A percentile compares a stretch with the other conserved stretches of the same genome.
Conservation (phyloP, 2,797 vertebrate species). For the Capromys pilorides region DNA sequence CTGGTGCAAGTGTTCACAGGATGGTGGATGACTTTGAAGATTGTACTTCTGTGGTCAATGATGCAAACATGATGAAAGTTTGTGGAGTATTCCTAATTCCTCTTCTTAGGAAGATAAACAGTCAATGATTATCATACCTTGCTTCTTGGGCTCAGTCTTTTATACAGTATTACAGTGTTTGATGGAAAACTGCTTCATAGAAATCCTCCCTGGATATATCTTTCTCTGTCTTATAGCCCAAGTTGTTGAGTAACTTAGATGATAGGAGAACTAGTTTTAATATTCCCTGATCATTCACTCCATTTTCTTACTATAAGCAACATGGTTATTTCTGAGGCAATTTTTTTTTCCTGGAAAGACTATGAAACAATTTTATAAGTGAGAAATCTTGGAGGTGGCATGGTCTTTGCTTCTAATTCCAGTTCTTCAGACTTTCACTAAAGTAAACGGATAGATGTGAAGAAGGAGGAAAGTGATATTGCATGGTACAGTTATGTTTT, state of each 20-base stretch:
- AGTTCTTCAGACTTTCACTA: neutral
- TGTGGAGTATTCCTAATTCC: slow-evolving; percentile 16
- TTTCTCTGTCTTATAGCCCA: neutral
- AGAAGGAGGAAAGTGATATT: neutral
- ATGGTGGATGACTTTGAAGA: neutral
- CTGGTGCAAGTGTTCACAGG: neutral
- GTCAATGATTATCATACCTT: neutral
- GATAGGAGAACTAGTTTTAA: neutral
- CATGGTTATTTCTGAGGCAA: neutral
- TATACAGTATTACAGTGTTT: neutral
- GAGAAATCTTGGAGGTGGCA: neutral
- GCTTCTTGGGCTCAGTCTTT: neutral
- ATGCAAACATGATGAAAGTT: neutral
- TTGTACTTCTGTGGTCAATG: neutral
- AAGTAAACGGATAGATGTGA: neutral
- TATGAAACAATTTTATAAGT: neutral
- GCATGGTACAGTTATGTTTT: neutral
- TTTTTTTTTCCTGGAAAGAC: neutral
- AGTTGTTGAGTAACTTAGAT: neutral
- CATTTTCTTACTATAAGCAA: neutral
- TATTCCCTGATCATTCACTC: neutral
- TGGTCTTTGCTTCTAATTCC: neutral
- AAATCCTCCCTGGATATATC: neutral
- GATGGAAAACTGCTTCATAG: neutral
- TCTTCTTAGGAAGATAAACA: slow-evolving; percentile 13